Base-by-base conservation (phyloP, 2,888 invertebrate genomes). In the Deilephila elpenor region DNA sequence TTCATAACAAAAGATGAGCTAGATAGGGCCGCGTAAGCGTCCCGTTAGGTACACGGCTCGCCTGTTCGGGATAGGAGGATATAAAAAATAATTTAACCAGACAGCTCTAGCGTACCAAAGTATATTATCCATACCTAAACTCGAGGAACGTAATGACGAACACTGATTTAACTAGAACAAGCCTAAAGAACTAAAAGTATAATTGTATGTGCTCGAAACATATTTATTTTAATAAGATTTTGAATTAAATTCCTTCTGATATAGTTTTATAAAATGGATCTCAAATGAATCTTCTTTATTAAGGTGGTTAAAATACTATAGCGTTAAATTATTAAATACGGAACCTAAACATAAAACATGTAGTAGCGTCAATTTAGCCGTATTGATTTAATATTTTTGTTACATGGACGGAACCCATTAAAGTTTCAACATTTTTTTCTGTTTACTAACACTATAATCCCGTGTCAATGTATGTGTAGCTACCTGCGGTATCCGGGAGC, bases 401-500 rank as follows among this genome's bases (percentile, higher is more conserved):
- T 5, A 51, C 25, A 67, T 64, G 25, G 75, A 78, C 84, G 73
- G 83, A 83, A 85, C 83, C 82, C 75, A 64, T 72, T 62, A 74
- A 70, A 79, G 74, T 53, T 60, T 29, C 59, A n/a, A 56, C n/a
- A 53, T 20, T 44, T 83, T 84, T 84, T 80, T 81, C 76, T 85
- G 82, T 86, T 88, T 80, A 82, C 84, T 83, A 81, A 81, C 86
- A 87, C 83, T 83, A 88, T 82, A 83, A 83, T 80, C 79, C 71
- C 74, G 77, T 85, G 82, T 86, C 82, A 77, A 80, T 89, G 93
- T 92, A 89, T 90, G 93, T 73, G 91, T 88, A 82, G 83, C 93
- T 93, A 93, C 93, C 93, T 93, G 93, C 89, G 84, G 88, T 86
- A 91, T 90, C 91, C 90, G 91, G 91, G 87, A 88, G 90, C 88